A percentile compares a stretch with the other conserved stretches of the same genome.
These are phyloP conservation scores for Semnornis frantzii DNA, from an alignment of 2,113 vertebrate genomes.

Conservation along the genomic window DNA sequence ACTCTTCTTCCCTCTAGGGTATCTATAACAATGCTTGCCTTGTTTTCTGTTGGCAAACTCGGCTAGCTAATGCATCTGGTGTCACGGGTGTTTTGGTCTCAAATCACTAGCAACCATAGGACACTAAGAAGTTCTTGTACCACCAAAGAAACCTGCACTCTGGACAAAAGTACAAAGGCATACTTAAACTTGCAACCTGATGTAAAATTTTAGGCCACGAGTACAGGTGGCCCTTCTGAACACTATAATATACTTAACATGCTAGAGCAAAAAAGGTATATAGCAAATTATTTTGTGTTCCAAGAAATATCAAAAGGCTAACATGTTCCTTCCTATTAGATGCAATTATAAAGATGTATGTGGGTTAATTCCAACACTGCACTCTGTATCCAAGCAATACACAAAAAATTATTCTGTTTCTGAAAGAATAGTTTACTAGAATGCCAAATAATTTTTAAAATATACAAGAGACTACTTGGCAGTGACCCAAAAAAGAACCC, in stretches of 20 bases:
- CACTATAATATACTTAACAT: not conserved
- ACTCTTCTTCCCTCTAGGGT: conserved; percentile 21
- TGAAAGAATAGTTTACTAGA: not conserved
- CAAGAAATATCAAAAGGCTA: conserved; percentile 13
- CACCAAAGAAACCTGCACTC: not conserved
- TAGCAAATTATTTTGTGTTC: not conserved
- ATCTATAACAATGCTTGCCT: conserved; percentile 18
- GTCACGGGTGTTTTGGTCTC: conserved; percentile 21
- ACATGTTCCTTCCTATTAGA: not conserved
- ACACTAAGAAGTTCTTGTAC: not conserved
- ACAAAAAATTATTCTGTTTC: not conserved
- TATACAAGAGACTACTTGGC: not conserved
- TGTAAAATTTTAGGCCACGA: not conserved
- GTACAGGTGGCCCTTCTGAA: not conserved
- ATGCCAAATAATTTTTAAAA: not conserved
- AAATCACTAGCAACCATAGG: not conserved
- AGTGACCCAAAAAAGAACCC: not conserved
- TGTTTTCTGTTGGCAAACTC: conserved; percentile 28
- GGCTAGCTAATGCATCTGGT: not conserved
- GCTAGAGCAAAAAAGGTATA: not conserved
- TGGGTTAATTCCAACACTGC: not conserved
- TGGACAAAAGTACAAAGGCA: not conserved
- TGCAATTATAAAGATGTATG: not conserved
- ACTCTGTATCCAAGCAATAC: not conserved
- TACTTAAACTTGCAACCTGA: not conserved